Conservation (phyloP, 2,888 invertebrate genomes). For the Lissocephala sabroskyi region DNA sequence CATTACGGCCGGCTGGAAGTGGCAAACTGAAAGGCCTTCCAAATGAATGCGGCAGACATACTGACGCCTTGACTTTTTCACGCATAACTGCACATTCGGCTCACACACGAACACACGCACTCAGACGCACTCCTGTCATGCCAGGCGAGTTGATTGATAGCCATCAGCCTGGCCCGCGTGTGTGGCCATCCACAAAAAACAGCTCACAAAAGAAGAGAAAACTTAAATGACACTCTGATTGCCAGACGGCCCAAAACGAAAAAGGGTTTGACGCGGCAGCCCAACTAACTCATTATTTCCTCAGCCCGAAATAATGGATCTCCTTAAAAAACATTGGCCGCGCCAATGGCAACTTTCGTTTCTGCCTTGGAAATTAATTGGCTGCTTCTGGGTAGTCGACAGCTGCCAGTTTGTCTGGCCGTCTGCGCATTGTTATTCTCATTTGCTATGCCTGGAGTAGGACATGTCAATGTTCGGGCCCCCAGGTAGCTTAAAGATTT, state of each 20-base stretch:
- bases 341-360: neutral
- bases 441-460: neutral
- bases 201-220: neutral
- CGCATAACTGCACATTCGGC: slow-evolving; percentile 40
- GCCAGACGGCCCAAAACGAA: slow-evolving; percentile 6
- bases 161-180: slow-evolving; percentile 23
- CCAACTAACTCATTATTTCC: neutral
- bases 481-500: slow-evolving; percentile 51
- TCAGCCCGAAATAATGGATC: neutral
- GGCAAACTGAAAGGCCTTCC: no score
- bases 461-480: slow-evolving; percentile 1
- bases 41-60: neutral
- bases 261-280: slow-evolving; percentile 39
- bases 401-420: slow-evolving; percentile 48
- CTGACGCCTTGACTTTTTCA: slow-evolving; percentile 31
- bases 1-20: no score
- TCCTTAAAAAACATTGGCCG: neutral
- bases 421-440: slow-evolving; percentile 1
- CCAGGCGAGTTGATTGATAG: slow-evolving; percentile 48
- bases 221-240: slow-evolving; percentile 27
- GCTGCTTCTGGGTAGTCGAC: slow-evolving; percentile 40
- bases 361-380: slow-evolving; percentile 39
- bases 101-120: no score
- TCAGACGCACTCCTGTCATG: slow-evolving; percentile 2
- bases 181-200: slow-evolving; percentile 32